Base-by-base conservation (phyloP, 2,888 invertebrate species). In the Troides aeacus region DNA sequence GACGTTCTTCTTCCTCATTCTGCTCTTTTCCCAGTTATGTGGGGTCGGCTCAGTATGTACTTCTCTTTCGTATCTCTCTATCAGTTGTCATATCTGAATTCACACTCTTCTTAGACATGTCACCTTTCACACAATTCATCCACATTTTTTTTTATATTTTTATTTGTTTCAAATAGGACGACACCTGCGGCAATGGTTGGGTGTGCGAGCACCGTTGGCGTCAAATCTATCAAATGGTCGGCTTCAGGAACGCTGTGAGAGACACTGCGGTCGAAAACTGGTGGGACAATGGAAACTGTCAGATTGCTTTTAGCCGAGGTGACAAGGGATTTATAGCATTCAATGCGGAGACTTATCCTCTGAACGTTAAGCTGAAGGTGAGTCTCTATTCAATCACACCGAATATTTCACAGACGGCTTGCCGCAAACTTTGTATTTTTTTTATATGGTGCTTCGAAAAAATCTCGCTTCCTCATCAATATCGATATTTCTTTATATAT, bases 151-250 rank as follows among this genome's bases (percentile, higher is more conserved):
- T n/a, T n/a, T 21, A 21, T 21, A 21, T 21, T 2, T 46, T 15
- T 15, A 15, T 15, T 46, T 46, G 12, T 46, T 46, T 46, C 2
- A 46, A 46, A 46, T 12, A 89, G 92, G 94, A 96, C 71, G 92
- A 89, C 1, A 94, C 93, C 0, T 97, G 97, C 77, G 91, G 88
- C 0, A 94, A 94, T 73, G 96, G 96, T 2, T 97, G 96, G 96
- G 92, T 96, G 0, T 97, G 97, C 79, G 97, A 97, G 84, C 96
- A 97, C 83, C 93, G 97, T 18, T 97, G 97, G 97, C 90, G 95
- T 0, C 95, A 96, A 80, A 96, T 97, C 73, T 95, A 94, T 86
- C 95, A 95, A 78, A 97, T 97, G 97, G 95, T 96, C 0, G 93
- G 84, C 0, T 97, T 97, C 81, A 94, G 95, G 73, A 96, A 96